Evolutionary conservation across 2,797 vertebrate species (phyloP).

Genomic region (Arctocebus calabarensis): DNA sequence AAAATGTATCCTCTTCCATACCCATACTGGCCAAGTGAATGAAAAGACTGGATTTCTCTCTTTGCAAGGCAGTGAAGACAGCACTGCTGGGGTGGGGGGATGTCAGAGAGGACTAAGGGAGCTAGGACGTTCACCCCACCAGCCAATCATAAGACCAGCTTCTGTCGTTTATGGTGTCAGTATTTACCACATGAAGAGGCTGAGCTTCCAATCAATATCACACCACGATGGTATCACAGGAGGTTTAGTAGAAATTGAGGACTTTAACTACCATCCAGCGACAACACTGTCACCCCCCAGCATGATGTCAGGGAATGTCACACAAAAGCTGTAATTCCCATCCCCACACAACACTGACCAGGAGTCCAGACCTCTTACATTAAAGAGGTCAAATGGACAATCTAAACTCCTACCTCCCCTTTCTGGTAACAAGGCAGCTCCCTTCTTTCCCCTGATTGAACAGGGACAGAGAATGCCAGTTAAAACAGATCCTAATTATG

Average conservation of each 20-base stretch:
- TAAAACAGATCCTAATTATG: no score
- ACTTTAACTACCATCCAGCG: not conserved
- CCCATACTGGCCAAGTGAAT: not conserved
- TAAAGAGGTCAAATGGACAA: no score
- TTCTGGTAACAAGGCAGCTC: no score
- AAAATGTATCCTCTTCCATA: not conserved
- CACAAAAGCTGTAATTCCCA: no score
- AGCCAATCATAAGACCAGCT: not conserved
- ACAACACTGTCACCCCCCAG: no score
- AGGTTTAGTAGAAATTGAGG: not conserved
- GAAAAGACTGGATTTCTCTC: not conserved
- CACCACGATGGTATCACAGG: not conserved
- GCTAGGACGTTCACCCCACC: not conserved
- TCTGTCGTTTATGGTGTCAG: not conserved
- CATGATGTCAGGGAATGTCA: no score
- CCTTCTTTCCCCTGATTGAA: no score
- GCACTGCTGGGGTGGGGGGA: no score
- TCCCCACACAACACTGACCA: no score
- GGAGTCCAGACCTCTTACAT: no score
- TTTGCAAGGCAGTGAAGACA: not conserved
- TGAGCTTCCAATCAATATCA: not conserved
- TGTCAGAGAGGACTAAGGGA: not conserved
- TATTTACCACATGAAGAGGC: not conserved
- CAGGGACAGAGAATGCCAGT: no score
- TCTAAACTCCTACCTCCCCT: no score